Percentiles rank a stretch among this genome's conserved stretches.
phyloP scores from a whole-genome alignment of 2,113 vertebrate species.

The Equus quagga region DNA sequence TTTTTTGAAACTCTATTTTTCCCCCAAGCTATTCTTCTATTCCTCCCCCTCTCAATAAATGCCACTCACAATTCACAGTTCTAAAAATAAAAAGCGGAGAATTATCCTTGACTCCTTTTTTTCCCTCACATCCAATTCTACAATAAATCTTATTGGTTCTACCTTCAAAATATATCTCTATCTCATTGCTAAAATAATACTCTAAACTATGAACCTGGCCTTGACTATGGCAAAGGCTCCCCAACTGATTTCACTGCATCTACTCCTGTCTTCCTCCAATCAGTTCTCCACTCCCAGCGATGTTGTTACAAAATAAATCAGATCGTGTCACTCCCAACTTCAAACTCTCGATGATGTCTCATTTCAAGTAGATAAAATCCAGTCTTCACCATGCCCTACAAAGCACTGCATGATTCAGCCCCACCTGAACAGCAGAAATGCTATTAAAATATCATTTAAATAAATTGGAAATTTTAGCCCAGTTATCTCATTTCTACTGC shows the following conservation, averaged over 20 bases:
- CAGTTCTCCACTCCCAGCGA: not conserved
- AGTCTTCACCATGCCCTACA: not conserved
- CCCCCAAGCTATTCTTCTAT: not conserved
- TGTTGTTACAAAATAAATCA: not conserved
- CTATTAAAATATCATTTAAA: not conserved
- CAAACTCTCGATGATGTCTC: not conserved
- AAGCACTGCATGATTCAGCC: not conserved
- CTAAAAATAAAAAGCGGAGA: not conserved
- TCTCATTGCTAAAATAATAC: not conserved
- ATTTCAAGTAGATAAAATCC: constrained; percentile 15
- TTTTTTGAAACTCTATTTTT: not conserved
- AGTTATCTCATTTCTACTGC: not conserved
- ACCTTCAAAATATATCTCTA: not conserved
- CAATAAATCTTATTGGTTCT: not conserved
- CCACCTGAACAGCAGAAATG: not conserved
- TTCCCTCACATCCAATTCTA: not conserved
- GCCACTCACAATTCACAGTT: not conserved
- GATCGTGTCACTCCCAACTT: not conserved
- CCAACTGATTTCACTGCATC: not conserved
- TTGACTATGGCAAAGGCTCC: not conserved
- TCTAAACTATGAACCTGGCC: not conserved
- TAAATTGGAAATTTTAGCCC: not conserved
- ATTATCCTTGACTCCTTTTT: not conserved
- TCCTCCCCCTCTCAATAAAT: not conserved
- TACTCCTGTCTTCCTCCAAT: not conserved